Evolutionary conservation across 2,888 invertebrate species (phyloP).

Genomic region (Mesochorus sp.): DNA sequence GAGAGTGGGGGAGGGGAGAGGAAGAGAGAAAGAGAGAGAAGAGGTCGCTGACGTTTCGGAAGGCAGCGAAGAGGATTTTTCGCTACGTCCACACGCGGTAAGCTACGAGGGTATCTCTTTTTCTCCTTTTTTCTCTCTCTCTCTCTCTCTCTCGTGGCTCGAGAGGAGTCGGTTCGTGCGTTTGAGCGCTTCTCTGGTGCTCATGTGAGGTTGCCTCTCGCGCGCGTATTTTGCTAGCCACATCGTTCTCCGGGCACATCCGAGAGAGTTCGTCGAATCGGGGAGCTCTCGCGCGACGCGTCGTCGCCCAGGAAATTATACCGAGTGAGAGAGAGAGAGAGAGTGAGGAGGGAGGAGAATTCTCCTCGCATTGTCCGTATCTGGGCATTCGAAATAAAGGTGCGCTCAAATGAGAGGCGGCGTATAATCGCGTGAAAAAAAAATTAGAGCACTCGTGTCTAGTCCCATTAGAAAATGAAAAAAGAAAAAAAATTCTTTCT

Average conservation of each 20-base stretch:
- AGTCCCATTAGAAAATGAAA: too few relatives aligned
- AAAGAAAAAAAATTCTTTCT: too few relatives aligned
- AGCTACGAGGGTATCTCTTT: constrained; percentile 33
- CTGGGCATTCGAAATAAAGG: constrained; percentile 13
- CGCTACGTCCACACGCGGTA: constrained; percentile 42
- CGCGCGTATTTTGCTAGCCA: constrained; percentile 20
- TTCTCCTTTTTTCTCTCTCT: constrained; percentile 5
- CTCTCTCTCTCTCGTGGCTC: neutral
- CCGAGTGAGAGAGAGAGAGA: neutral
- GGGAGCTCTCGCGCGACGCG: constrained; percentile 34
- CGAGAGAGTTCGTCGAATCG: constrained; percentile 50
- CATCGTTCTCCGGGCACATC: constrained; percentile 11
- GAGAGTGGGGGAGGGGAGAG: constrained; percentile 23
- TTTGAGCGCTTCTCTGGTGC: too few relatives aligned
- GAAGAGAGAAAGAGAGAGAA: constrained; percentile 19
- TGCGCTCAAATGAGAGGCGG: neutral
- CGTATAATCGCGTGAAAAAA: too few relatives aligned
- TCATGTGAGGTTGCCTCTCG: neutral
- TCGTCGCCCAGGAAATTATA: constrained; percentile 57
- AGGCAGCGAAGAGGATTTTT: constrained; percentile 54
- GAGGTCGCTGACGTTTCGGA: constrained; percentile 58
- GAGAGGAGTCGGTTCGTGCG: neutral
- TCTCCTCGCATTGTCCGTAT: constrained; percentile 1
- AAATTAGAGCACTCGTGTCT: neutral
- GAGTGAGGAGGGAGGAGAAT: neutral